Base-by-base conservation (phyloP, 2,888 invertebrate genomes). In the Arrhopalites spinosus region DNA sequence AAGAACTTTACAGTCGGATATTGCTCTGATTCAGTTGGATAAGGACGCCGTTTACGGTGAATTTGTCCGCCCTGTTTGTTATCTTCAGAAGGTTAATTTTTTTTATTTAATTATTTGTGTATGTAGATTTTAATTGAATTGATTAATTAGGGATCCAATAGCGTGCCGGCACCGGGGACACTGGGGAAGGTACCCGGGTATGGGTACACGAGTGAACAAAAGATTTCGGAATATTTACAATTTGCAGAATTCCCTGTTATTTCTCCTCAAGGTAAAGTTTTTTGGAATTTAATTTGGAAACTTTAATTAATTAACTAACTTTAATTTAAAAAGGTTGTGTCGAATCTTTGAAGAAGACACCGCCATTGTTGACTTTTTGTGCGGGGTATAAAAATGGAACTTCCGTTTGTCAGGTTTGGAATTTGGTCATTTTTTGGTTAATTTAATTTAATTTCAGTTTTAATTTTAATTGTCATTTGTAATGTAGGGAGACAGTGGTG, bases 371-470 rank as follows among this genome's bases (percentile, higher is more conserved):
- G 15, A 75, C 77, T 30, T 77, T 61, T 64, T 77, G 77, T 36
- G 77, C 77, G 27, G 77, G 77, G 3, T 77, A 73, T 59, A 75
- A 63, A 47, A 75, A 77, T 69, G 75, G 77, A 23, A 75, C 75
- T 64, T 70, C 75, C 20, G 75, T 75, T 7, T 75, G 75, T 66
- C 70, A 75, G 53, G 74, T 67, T 45, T n/a, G n/a, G n/a, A n/a
- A n/a, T n/a, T n/a, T n/a, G n/a, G n/a, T 45, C 45, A 15, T 45
- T 45, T 7, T 45, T 7, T 27, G 53, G n/a, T n/a, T 17, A 8
- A 13, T 5, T 13, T 53, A 53, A n/a, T n/a, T n/a, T n/a, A n/a
- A n/a, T n/a, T n/a, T n/a, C n/a, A n/a, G n/a, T n/a, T n/a, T n/a
- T n/a, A n/a, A n/a, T n/a, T n/a, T n/a, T n/a, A n/a, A n/a, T n/a